phyloP scores from a whole-genome alignment of 37 sponge, comb jelly and placozoan genomes.

The Crambe crambe region DNA sequence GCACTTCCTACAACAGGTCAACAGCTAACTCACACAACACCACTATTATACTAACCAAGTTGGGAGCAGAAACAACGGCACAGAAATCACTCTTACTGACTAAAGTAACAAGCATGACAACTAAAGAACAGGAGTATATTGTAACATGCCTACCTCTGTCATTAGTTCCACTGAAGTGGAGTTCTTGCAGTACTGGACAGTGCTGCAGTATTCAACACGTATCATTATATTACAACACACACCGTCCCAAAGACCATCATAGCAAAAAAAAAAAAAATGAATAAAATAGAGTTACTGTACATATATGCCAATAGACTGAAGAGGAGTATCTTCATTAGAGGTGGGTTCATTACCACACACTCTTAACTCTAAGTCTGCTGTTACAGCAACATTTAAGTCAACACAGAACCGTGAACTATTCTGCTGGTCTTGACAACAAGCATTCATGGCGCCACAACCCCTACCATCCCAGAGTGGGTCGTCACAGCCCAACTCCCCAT shows the following conservation, averaged over 20 bases:
- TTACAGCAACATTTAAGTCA: background rate
- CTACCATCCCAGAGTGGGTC: constrained; percentile 59
- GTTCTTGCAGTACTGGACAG: constrained; percentile 28
- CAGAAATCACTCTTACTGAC: constrained; percentile 17
- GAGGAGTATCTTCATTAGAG: constrained; percentile 46
- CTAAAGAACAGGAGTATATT: no score
- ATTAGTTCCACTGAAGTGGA: constrained; percentile 37
- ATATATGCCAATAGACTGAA: constrained; percentile 41
- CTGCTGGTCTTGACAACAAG: constrained; percentile 23
- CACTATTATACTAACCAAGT: background rate
- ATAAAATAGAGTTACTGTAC: constrained; percentile 35
- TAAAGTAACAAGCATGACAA: no score
- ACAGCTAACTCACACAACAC: background rate
- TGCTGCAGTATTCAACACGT: background rate
- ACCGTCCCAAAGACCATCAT: background rate
- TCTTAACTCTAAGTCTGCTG: constrained; percentile 38
- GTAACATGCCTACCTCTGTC: constrained; percentile 8
- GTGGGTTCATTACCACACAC: constrained; percentile 54
- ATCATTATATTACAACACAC: background rate
- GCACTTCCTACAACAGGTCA: constrained; percentile 32
- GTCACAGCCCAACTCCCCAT: background rate
- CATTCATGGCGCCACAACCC: constrained; percentile 39
- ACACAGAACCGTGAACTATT: constrained; percentile 31
- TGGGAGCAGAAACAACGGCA: background rate
- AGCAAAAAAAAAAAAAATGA: background rate